These are phyloP conservation scores for Theristicus caerulescens DNA, from an alignment of 2,113 vertebrate genomes.

Conservation along the genomic window DNA sequence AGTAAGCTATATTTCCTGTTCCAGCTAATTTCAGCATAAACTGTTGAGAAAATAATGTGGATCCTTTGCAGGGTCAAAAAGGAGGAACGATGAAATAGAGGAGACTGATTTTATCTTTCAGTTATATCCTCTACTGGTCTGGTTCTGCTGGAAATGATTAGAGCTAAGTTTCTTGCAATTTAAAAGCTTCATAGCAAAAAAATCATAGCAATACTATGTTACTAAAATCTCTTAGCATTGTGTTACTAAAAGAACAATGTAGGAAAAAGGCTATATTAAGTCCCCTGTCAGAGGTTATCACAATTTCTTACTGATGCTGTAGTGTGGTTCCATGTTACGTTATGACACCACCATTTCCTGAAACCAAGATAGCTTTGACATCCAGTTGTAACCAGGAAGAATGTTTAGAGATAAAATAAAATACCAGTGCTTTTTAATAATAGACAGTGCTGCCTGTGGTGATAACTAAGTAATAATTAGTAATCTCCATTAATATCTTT, in stretches of 20 bases:
- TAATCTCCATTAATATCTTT: neutral
- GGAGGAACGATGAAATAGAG: neutral
- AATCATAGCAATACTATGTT: neutral
- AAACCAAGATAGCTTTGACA: neutral
- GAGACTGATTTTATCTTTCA: neutral
- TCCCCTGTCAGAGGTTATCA: neutral
- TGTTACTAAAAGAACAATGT: neutral
- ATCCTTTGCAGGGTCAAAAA: neutral
- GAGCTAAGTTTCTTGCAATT: neutral
- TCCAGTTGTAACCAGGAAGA: neutral
- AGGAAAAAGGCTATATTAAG: neutral
- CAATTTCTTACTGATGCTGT: neutral
- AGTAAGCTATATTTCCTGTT: neutral
- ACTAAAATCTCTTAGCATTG: neutral
- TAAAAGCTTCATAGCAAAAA: neutral
- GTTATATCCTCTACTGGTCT: neutral
- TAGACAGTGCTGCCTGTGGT: neutral
- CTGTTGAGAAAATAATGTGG: neutral
- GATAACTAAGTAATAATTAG: neutral
- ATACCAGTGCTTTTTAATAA: neutral
- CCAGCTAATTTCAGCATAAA: neutral
- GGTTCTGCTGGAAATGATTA: neutral
- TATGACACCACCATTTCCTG: neutral
- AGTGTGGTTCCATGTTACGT: neutral
- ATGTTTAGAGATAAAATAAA: neutral